Conservation (phyloP, 2,113 vertebrate species). For the Eulacestoma nigropectus region DNA sequence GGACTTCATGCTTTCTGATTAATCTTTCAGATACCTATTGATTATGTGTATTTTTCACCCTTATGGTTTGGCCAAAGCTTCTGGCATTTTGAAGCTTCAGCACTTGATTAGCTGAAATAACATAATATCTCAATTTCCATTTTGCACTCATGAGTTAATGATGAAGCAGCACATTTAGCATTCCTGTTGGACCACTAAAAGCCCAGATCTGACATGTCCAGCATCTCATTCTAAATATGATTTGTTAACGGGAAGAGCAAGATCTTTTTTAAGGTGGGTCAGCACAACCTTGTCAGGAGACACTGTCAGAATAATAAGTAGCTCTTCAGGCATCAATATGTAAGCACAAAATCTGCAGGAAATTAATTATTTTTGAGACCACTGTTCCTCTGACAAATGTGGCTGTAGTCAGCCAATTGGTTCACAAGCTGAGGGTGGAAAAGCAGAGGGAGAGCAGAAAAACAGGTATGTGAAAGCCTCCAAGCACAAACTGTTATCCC, state of each 20-base stretch:
- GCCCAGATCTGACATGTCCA: neutral
- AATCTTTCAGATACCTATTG: constrained; percentile 44
- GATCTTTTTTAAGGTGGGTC: neutral
- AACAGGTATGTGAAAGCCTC: neutral
- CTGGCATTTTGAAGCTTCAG: constrained; percentile 28
- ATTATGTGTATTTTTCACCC: constrained; percentile 33
- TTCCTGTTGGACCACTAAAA: neutral
- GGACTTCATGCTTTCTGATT: constrained; percentile 42
- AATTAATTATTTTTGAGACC: constrained; percentile 22
- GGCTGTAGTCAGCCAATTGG: neutral
- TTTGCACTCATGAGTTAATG: constrained; percentile 9
- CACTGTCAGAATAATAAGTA: constrained; percentile 23
- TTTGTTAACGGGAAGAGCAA: neutral
- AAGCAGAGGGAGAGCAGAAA: neutral
- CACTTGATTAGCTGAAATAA: constrained; percentile 48
- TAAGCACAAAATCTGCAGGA: neutral
- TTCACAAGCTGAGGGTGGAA: neutral
- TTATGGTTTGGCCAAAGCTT: constrained; percentile 3
- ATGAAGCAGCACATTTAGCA: constrained; percentile 2
- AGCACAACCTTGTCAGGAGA: constrained; percentile 13
- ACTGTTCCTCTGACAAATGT: neutral
- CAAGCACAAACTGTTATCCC: neutral
- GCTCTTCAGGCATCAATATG: neutral
- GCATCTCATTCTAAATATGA: constrained; percentile 5
- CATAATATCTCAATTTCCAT: neutral